These are phyloP conservation scores for Bolinopsis microptera DNA, from an alignment of 37 sponge, comb jelly and placozoan genomes.

Conservation along the genomic window DNA sequence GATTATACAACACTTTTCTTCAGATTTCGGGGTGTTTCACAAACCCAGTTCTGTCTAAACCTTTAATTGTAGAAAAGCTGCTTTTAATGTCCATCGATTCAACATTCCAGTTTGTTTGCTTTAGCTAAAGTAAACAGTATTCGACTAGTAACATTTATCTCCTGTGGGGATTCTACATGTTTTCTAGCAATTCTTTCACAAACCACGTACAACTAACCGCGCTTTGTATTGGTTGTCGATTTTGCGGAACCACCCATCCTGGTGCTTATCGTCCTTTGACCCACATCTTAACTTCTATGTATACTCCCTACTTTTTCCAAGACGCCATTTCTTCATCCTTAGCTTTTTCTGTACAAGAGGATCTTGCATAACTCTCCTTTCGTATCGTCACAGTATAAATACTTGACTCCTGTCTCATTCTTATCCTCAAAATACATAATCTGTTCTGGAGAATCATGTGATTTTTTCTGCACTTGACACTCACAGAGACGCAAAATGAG, in stretches of 20 bases:
- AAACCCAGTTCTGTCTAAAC: background rate
- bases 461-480: background rate
- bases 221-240: background rate
- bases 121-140: background rate
- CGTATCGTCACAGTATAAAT: background rate
- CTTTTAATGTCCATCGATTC: background rate
- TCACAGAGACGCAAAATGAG: background rate
- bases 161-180: background rate
- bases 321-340: background rate
- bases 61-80: background rate
- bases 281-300: background rate
- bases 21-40: background rate
- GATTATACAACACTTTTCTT: background rate
- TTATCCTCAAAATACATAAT: background rate
- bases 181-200: background rate
- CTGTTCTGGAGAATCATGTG: background rate
- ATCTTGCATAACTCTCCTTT: background rate
- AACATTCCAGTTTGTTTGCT: background rate
- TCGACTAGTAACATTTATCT: background rate
- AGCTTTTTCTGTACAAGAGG: background rate
- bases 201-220: background rate
- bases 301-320: background rate
- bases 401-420: background rate
- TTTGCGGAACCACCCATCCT: background rate
- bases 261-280: background rate